Evolutionary conservation across 2,797 vertebrate species (phyloP).

Genomic region (Neolamprologus multifasciatus): DNA sequence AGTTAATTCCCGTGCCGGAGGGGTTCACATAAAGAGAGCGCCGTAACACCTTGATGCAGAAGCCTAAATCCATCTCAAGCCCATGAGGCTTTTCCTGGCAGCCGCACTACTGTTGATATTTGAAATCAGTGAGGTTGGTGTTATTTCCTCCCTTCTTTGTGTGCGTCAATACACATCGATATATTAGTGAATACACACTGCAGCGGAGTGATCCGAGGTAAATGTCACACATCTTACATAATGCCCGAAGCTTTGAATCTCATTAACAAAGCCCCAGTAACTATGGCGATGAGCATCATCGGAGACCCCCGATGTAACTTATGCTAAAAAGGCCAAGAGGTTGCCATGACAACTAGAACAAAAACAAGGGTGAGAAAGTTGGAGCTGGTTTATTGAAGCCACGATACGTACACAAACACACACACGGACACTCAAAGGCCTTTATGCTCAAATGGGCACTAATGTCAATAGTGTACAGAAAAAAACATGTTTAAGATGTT

Average conservation of each 20-base stretch:
- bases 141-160: not conserved
- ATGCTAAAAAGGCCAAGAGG: conserved; percentile 58
- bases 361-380: conserved; percentile 38
- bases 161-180: not conserved
- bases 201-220: not conserved
- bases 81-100: not conserved
- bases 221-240: conserved; percentile 46
- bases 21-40: not conserved
- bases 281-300: conserved; percentile 56
- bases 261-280: conserved; percentile 40
- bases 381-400: conserved; percentile 1
- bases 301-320: conserved; percentile 35
- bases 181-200: no score
- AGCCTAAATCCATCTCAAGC: not conserved
- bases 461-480: not conserved
- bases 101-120: not conserved
- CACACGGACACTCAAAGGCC: not conserved
- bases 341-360: conserved; percentile 64
- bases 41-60: not conserved
- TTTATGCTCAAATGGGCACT: not conserved
- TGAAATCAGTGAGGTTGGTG: not conserved
- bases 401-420: not conserved
- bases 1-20: not conserved
- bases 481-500: not conserved
- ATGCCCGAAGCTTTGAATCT: conserved; percentile 14